phyloP scores from a whole-genome alignment of 30 jellyfish, hydroid and myxozoan genomes.

The Turritopsis rubra region DNA sequence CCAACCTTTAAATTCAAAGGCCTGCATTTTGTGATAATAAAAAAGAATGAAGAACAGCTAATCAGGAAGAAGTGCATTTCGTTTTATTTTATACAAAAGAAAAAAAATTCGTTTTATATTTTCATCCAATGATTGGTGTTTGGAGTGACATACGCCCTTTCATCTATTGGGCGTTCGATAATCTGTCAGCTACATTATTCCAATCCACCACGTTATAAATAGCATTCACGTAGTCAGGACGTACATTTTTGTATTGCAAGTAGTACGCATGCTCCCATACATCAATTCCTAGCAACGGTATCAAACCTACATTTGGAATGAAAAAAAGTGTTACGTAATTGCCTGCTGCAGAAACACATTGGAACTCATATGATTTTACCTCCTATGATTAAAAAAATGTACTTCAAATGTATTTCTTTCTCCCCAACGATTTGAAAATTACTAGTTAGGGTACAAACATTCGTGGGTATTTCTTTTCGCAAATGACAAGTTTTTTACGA shows the following conservation, averaged over 20 bases:
- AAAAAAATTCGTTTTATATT: background rate
- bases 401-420: too few species aligned
- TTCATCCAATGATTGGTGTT: background rate
- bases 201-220: constrained; percentile 82
- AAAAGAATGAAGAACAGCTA: too few species aligned
- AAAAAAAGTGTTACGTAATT: too few species aligned
- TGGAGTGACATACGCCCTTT: constrained; percentile 1
- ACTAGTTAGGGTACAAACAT: too few species aligned
- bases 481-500: too few species aligned
- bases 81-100: background rate
- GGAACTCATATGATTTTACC: too few species aligned
- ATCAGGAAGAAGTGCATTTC: background rate
- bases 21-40: too few species aligned
- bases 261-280: constrained; percentile 99
- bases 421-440: too few species aligned
- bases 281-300: constrained; percentile 97
- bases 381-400: too few species aligned
- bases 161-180: constrained; percentile 39
- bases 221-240: constrained; percentile 96
- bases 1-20: too few species aligned
- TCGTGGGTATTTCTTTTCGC: too few species aligned
- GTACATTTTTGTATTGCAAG: constrained; percentile 96
- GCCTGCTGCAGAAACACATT: too few species aligned
- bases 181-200: constrained; percentile 91
- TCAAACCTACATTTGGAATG: constrained; percentile 85